Conservation (phyloP, 2,113 vertebrate genomes). For the Bubo blakistoni region DNA sequence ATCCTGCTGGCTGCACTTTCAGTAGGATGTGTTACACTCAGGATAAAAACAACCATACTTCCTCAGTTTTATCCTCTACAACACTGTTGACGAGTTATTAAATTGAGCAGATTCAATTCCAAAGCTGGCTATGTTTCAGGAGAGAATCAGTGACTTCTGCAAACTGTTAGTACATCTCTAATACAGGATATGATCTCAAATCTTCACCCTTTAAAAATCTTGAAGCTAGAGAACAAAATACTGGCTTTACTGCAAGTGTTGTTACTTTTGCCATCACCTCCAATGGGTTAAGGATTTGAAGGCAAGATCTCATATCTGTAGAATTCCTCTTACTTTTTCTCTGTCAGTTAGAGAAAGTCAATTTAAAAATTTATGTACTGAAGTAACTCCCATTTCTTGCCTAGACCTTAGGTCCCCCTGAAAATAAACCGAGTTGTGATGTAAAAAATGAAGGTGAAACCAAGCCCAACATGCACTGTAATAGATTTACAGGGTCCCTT, state of each 20-base stretch:
- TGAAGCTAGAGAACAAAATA: not conserved
- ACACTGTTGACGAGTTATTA: not conserved
- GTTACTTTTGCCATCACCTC: not conserved
- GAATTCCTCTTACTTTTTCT: not conserved
- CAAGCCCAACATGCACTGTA: not conserved
- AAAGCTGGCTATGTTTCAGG: not conserved
- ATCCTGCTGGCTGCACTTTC: not conserved
- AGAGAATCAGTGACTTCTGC: not conserved
- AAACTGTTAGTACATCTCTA: not conserved
- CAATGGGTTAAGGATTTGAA: not conserved
- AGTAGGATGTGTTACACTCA: not conserved
- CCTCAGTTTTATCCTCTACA: not conserved
- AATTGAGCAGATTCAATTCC: not conserved
- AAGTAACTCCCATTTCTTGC: not conserved
- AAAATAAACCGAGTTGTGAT: not conserved
- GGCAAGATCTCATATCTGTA: not conserved
- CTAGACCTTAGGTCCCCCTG: not conserved
- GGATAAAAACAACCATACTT: not conserved
- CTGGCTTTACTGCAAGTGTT: not conserved
- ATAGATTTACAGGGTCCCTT: not conserved
- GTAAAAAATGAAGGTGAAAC: not conserved
- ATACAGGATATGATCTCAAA: not conserved
- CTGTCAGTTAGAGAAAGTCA: not conserved
- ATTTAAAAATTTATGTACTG: not conserved
- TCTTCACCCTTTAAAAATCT: not conserved